Percentiles rank a stretch among this genome's conserved stretches.
Evolutionary conservation across 2,797 vertebrate genomes (phyloP).

Genomic region (Eulemur rubriventer): DNA sequence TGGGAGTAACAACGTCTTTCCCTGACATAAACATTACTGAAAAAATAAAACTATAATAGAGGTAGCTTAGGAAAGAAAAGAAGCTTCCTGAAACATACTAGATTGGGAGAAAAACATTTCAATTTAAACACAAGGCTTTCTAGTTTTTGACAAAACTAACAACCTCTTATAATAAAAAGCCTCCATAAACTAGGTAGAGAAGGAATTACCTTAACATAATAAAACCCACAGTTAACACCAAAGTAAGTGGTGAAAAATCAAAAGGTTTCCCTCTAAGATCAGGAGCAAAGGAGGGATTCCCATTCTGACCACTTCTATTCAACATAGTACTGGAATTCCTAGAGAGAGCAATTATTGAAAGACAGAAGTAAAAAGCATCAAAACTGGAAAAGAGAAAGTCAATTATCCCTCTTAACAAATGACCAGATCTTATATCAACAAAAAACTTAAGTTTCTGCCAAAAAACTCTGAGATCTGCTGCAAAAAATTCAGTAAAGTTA

Average conservation of each 20-base stretch:
- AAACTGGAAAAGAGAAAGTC: no score
- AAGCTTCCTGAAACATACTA: not conserved
- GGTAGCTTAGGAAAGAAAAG: not conserved
- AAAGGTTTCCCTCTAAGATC: not conserved
- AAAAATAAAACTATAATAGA: not conserved
- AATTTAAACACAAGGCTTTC: not conserved
- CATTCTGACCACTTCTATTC: no score
- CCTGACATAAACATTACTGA: not conserved
- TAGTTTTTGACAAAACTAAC: not conserved
- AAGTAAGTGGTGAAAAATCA: not conserved
- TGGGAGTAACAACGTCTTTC: not conserved
- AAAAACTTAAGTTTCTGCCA: no score
- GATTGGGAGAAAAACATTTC: conserved; percentile 2
- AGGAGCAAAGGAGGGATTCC: not conserved
- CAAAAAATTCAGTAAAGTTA: no score
- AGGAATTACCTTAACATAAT: not conserved
- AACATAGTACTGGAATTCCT: no score
- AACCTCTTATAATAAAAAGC: not conserved
- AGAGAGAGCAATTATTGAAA: no score
- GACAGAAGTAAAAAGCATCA: no score
- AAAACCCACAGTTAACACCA: not conserved
- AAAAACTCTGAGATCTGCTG: no score
- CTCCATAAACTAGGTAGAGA: not conserved
- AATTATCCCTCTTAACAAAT: no score
- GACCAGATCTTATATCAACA: no score